Base-by-base conservation (phyloP, 2,113 vertebrate genomes). In the Amblyornis subalaris region DNA sequence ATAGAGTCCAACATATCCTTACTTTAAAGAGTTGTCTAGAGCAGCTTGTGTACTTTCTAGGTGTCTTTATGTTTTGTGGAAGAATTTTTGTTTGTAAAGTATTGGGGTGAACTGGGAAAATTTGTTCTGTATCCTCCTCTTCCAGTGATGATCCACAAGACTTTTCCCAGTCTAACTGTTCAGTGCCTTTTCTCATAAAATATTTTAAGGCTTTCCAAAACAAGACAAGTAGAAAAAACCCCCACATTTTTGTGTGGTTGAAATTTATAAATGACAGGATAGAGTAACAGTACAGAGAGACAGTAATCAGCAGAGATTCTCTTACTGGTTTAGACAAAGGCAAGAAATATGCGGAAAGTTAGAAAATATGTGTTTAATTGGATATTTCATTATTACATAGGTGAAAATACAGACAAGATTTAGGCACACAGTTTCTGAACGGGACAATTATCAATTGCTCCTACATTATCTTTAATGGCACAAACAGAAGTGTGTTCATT, bases 401-500 rank as follows among this genome's bases (percentile, higher is more conserved):
- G 23, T 55, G 29, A 50, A 93, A 86, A 83, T 65, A 23, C 18
- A 60, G 14, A 7, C 14, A 51, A 78, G 8, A 0, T 83, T 83
- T 61, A 75, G 18, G 9, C 38, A 71, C 12, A 24, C 6, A 35
- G 29, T 74, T 77, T 35, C 35, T 77, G 64, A 86, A 74, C 29
- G 23, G 54, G 71, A 53, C 12, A 62, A 42, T 90, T n/a, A 82
- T 83, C 29, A 71, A 33, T 80, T 89, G 19, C 70, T 88, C 29
- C 73, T 95, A 38, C 40, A 50, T 88, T 88, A 73, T 36, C 54
- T 93, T 91, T 80, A 93, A 86, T 29, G 64, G 7, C 20, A 36
- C 72, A 93, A 90, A 88, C 31, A 80, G 38, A 69, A 83, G 4
- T 58, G 45, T 55, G 10, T 61, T 88, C 47, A 66, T 20, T 72